These are phyloP conservation scores for Trichonephila clavipes DNA, from an alignment of 1,140 invertebrate species.

Conservation along the genomic window DNA sequence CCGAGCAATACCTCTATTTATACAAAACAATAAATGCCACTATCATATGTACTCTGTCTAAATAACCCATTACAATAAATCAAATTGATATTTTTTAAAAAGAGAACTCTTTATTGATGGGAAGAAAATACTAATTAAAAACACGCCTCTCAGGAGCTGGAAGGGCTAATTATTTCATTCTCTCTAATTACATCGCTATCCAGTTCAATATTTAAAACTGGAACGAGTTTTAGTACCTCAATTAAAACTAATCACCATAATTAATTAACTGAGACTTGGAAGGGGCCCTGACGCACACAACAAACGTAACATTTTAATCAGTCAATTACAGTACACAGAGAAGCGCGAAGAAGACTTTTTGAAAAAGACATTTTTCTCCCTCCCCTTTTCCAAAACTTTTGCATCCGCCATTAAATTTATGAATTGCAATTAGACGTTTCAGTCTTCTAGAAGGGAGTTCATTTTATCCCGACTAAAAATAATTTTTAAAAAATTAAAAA, in stretches of 20 bases:
- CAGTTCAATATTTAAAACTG: conserved; percentile 72
- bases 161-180: conserved; percentile 54
- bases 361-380: conserved; percentile 21
- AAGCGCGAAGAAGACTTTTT: conserved; percentile 21
- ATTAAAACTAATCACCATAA: conserved; percentile 74
- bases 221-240: conserved; percentile 63
- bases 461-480: conserved; percentile 20
- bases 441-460: conserved; percentile 30
- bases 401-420: conserved; percentile 65
- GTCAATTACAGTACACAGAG: conserved; percentile 61
- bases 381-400: not conserved
- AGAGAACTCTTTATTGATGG: not conserved
- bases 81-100: conserved; percentile 22
- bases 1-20: not conserved
- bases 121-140: conserved; percentile 19
- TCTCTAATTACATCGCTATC: conserved; percentile 52
- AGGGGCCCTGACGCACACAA: not conserved
- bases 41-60: not conserved
- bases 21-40: not conserved
- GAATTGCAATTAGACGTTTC: conserved; percentile 70
- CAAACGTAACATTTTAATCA: conserved; percentile 73
- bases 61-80: conserved; percentile 43
- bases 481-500: not conserved
- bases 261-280: conserved; percentile 63
- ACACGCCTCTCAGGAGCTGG: not conserved